phyloP scores from a whole-genome alignment of 2,888 invertebrate species.

The Ctena decussata region DNA sequence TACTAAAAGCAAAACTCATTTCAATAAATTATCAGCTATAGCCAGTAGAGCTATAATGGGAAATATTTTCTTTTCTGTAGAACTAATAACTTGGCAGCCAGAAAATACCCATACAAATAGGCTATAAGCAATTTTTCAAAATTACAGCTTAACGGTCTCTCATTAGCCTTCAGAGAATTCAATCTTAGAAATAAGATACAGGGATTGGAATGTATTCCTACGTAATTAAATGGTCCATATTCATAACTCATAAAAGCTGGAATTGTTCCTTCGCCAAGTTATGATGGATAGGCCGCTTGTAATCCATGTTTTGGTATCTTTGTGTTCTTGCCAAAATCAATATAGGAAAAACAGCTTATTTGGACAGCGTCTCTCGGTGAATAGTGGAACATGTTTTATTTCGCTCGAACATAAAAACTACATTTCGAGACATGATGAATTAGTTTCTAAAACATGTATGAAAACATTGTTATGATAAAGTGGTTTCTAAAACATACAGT shows the following conservation, averaged over 20 bases:
- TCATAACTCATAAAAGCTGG: background rate
- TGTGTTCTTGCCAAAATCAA: background rate
- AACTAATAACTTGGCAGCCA: too few species aligned
- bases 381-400: too few species aligned
- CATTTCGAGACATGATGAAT: background rate
- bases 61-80: too few species aligned
- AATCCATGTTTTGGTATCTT: background rate
- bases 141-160: background rate
- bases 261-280: background rate
- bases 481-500: background rate
- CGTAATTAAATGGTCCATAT: background rate
- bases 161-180: background rate
- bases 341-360: background rate
- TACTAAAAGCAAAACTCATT: too few species aligned
- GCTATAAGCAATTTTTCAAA: background rate
- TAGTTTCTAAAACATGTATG: background rate
- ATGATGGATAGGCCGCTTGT: background rate
- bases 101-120: background rate
- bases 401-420: too few species aligned
- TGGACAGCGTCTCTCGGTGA: too few species aligned
- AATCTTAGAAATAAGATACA: background rate
- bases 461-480: background rate
- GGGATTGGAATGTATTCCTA: background rate
- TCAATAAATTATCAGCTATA: too few species aligned
- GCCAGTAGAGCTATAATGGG: too few species aligned